phyloP scores from a whole-genome alignment of 2,797 vertebrate species.

The Tiaroga cobitis region DNA sequence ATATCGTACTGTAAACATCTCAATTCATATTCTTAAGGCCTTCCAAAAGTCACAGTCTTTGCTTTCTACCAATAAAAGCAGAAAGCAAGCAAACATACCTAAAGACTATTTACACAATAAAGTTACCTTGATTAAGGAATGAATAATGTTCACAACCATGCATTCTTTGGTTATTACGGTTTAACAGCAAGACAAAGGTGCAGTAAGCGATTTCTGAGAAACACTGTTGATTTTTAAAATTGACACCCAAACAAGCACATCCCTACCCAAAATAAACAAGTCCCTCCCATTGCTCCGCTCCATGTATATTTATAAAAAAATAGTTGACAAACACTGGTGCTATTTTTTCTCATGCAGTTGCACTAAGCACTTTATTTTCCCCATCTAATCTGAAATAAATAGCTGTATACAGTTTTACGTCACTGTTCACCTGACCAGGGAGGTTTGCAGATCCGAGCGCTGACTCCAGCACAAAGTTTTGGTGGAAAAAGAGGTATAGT shows the following conservation, averaged over 20 bases:
- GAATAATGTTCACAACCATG: not conserved
- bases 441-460: not conserved
- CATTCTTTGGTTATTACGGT: slow-evolving; percentile 29
- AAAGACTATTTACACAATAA: slow-evolving; percentile 42
- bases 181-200: slow-evolving; percentile 41
- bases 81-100: slow-evolving; percentile 9
- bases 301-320: too few relatives aligned
- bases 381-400: not conserved
- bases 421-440: not conserved
- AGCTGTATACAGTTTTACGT: not conserved
- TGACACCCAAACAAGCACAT: not conserved
- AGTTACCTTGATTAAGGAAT: slow-evolving; percentile 44
- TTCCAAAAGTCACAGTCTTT: not conserved
- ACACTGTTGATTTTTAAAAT: not conserved
- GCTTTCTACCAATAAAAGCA: not conserved
- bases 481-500: not conserved
- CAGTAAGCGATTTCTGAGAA: not conserved
- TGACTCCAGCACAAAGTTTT: not conserved
- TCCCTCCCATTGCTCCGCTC: not conserved
- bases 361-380: not conserved
- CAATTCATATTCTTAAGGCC: not conserved
- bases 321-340: too few relatives aligned
- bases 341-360: not conserved
- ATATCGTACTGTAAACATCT: slow-evolving; percentile 30
- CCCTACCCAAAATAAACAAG: not conserved